Evolutionary conservation across 2,113 vertebrate genomes (phyloP), one percentile per base, ranked within the genome.

Genomic region (Ptychochromis oligacanthus): DNA sequence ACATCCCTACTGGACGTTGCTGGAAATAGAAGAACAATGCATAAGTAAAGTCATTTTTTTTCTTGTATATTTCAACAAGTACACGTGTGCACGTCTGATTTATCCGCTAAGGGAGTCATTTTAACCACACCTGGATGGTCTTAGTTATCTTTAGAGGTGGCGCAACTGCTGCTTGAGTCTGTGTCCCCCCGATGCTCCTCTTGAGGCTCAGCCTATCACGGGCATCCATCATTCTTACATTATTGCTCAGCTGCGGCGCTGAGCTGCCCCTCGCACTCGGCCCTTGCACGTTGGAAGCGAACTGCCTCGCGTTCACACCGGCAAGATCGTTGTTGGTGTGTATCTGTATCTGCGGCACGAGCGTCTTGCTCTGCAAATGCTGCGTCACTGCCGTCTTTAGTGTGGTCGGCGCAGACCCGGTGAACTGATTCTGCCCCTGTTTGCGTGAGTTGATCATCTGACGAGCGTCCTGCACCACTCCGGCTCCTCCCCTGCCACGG

Each of bases 361-460:
- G 85, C 2, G 62, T 61, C 31, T 80, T 91, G 82, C 82, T 54
- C 78, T 92, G 94, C 43, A 91, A 56, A n/a, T 91, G 88, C 72
- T 91, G 90, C 2, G 81, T 43, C 43, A 34, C 58, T n/a, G 86
- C 85, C 1, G 81, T 36, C n/a, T 86, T 84, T 24, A 88, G 92
- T 1, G 70, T 28, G 10, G 61, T 64, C 57, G 89, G 91, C 55
- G 79, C 54, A 9, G 89, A 85, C 52, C 72, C 36, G 2, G 34
- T 55, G 24, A 93, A 86, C 67, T 43, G 88, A 80, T 70, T 90
- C 64, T 83, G 93, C 22, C 83, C 90, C 75, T 94, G 97, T 91
- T 99, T 99, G 10, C 98, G 97, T 0, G 98, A 99, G 94, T 99
- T 99, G 57, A 99, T 94, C 96, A 96, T 99, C 92, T 99, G 97